Conservation (phyloP, 2,113 vertebrate species). For the Melospiza melodia region DNA sequence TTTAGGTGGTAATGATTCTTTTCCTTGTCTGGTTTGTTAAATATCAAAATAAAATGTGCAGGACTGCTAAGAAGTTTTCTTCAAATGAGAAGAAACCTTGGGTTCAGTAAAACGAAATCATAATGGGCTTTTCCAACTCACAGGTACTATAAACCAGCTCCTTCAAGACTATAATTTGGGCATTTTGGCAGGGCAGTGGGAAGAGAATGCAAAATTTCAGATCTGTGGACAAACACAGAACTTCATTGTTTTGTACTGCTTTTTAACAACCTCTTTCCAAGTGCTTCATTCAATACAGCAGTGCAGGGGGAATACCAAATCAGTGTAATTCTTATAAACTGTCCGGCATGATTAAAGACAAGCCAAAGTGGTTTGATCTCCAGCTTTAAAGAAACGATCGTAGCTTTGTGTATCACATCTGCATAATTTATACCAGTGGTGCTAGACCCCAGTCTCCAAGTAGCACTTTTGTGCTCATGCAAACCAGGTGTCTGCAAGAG, state of each 20-base stretch:
- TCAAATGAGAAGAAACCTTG: background rate
- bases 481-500: background rate
- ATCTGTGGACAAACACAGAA: slow-evolving; percentile 16
- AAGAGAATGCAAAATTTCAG: slow-evolving; percentile 15
- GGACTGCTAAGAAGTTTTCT: background rate
- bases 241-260: slow-evolving; percentile 17
- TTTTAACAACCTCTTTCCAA: slow-evolving; percentile 21
- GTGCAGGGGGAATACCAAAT: background rate
- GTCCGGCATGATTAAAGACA: slow-evolving; percentile 22
- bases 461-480: slow-evolving; percentile 7
- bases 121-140: background rate
- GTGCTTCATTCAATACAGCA: background rate
- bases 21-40: background rate
- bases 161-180: background rate
- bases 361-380: slow-evolving; percentile 34
- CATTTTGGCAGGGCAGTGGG: background rate
- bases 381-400: background rate
- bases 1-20: background rate
- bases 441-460: slow-evolving; percentile 2
- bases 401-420: slow-evolving; percentile 15
- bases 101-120: background rate
- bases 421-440: slow-evolving; percentile 13
- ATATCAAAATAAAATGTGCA: background rate
- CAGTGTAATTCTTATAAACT: slow-evolving; percentile 16
- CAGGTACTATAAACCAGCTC: background rate